Conservation (phyloP, 2,888 invertebrate species). For the Synanthedon vespiformis region DNA sequence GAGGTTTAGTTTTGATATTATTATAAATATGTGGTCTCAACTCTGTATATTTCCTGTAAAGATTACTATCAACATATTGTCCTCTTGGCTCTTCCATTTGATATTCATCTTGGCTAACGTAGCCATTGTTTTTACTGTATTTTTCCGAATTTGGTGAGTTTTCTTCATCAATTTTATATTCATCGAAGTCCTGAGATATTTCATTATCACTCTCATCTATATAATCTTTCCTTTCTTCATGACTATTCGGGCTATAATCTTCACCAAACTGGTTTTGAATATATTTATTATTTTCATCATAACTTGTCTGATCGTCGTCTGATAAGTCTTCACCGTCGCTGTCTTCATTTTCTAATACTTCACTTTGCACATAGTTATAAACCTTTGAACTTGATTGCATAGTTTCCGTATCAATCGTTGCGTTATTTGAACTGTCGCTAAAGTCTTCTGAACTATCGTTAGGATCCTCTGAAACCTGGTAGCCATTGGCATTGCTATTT, state of each 20-base stretch:
- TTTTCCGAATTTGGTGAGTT: slow-evolving; percentile 6
- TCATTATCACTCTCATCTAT: slow-evolving; percentile 14
- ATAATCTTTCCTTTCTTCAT: slow-evolving; percentile 11
- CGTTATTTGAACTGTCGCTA: slow-evolving; percentile 12
- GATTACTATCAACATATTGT: slow-evolving; percentile 16
- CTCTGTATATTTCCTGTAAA: slow-evolving; percentile 27
- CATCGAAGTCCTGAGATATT: slow-evolving; percentile 11
- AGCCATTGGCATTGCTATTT: slow-evolving; percentile 1
- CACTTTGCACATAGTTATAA: slow-evolving; percentile 18
- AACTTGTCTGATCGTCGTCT: slow-evolving; percentile 6
- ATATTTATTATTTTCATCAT: slow-evolving; percentile 1
- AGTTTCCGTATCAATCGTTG: slow-evolving; percentile 23
- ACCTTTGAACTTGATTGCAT: slow-evolving; percentile 36
- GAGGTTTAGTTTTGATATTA: slow-evolving; percentile 26
- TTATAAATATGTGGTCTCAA: slow-evolving; percentile 28
- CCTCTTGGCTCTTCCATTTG: slow-evolving; percentile 10
- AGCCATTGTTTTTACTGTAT: slow-evolving; percentile 9
- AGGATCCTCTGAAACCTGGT: slow-evolving; percentile 19
- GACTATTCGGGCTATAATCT: not conserved
- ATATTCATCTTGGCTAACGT: slow-evolving; percentile 5
- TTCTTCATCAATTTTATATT: slow-evolving; percentile 5
- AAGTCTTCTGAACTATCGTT: slow-evolving; percentile 25
- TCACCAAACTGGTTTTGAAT: not conserved
- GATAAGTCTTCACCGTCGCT: slow-evolving; percentile 10
- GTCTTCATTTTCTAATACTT: slow-evolving; percentile 1